These are phyloP conservation scores for Orchesella cincta DNA, from an alignment of 1,140 invertebrate species.

Conservation along the genomic window DNA sequence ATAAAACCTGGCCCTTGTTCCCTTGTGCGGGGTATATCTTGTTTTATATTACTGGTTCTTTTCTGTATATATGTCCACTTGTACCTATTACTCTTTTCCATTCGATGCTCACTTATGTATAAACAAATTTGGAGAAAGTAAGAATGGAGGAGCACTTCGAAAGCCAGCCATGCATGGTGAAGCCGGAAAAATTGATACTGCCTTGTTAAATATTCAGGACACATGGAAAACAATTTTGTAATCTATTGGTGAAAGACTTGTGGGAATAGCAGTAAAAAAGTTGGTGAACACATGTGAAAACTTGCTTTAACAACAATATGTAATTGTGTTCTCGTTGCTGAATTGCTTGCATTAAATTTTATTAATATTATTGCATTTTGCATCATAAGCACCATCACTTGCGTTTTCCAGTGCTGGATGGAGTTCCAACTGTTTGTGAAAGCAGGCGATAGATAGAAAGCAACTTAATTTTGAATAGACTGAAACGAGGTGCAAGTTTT, in stretches of 20 bases:
- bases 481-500: too few relatives aligned
- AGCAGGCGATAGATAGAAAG: too few relatives aligned
- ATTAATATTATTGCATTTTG: not conserved
- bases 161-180: too few relatives aligned
- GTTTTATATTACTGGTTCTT: too few relatives aligned
- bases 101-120: not conserved
- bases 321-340: not conserved
- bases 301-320: not conserved
- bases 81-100: not conserved
- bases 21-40: not conserved
- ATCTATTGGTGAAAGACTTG: not conserved
- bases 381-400: not conserved
- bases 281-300: too few relatives aligned
- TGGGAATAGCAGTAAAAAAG: not conserved
- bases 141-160: not conserved
- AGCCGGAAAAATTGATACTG: too few relatives aligned
- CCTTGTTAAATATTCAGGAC: not conserved
- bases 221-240: not conserved
- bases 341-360: not conserved
- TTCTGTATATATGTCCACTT: not conserved
- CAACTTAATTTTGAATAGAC: too few relatives aligned
- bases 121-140: not conserved
- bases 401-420: too few relatives aligned
- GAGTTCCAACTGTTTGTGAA: too few relatives aligned
- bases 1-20: not conserved